Evolutionary conservation across 2,797 vertebrate genomes (phyloP), one percentile per base, ranked within the genome.

Genomic region (Alauda arvensis): DNA sequence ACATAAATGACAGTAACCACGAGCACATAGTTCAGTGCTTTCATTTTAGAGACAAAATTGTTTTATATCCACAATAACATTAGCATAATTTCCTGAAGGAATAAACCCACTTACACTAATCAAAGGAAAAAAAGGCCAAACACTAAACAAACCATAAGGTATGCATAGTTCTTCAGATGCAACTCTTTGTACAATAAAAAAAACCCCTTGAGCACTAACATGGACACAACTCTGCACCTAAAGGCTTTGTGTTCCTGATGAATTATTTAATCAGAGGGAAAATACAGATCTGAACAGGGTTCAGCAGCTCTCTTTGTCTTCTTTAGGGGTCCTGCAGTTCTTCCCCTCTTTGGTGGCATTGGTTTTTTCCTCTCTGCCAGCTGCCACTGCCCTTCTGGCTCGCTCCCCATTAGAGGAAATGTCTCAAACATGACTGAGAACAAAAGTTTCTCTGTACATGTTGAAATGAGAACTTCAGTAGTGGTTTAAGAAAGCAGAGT

Each of bases 11-110:
- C 45, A 68, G 16, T 42, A 83, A 67, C 79, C 31, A 65, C 10
- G 3, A 69, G 55, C 19, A 78, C 25, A 24, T 8, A 75, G 25
- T 68, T 84, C 65, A 43, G 33, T 52, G 18, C 19, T 87, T 85
- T 70, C 49, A 68, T 62, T 82, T 91, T 68, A 52, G 26, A 39
- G 40, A 62, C 11, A 70, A 56, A 71, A 60, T 33, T 63, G 6
- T 60, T 40, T 61, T 72, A 56, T 25, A 85, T 52, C 26, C 48
- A 71, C 40, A 65, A 68, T 53, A 14, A 6, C 16, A 72, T 86
- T 46, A 84, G 31, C 49, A 82, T 79, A 79, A 85, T 84, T 85
- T 77, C 62, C 61, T 65, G 52, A 55, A 89, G 46, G 28, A 90
- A 81, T 46, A 89, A 87, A 74, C 14, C 19, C n/a, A 46, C 18